Evolutionary conservation across 2,888 invertebrate species (phyloP).

Genomic region (Diadromus collaris): DNA sequence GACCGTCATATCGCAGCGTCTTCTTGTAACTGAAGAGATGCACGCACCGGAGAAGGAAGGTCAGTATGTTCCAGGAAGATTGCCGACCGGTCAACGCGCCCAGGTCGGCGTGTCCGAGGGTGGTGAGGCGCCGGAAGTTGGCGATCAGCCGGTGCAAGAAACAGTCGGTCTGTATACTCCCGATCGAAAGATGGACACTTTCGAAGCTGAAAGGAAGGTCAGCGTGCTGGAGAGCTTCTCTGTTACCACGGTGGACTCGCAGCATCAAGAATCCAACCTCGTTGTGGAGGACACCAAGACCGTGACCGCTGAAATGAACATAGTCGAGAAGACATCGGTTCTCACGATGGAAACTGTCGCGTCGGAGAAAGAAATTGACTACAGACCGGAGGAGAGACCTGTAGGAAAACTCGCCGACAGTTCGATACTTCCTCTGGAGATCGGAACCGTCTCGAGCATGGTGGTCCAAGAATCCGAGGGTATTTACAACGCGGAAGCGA

Average conservation of each 20-base stretch:
- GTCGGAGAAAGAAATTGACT: slow-evolving; percentile 83
- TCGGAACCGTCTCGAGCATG: slow-evolving; percentile 83
- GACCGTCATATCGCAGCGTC: slow-evolving; percentile 85
- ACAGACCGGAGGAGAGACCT: slow-evolving; percentile 80
- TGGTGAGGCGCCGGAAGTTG: slow-evolving; percentile 84
- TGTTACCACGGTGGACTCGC: slow-evolving; percentile 84
- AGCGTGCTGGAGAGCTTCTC: slow-evolving; percentile 81
- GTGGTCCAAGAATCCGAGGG: slow-evolving; percentile 86
- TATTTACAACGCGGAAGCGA: slow-evolving; percentile 81
- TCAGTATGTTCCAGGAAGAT: slow-evolving; percentile 82
- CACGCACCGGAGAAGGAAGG: slow-evolving; percentile 87
- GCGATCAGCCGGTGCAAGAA: slow-evolving; percentile 83
- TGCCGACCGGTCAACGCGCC: slow-evolving; percentile 84
- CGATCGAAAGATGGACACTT: slow-evolving; percentile 69
- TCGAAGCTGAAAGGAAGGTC: slow-evolving; percentile 73
- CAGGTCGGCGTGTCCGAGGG: slow-evolving; percentile 82
- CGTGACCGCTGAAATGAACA: slow-evolving; percentile 83
- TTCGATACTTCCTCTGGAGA: slow-evolving; percentile 82
- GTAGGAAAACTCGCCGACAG: slow-evolving; percentile 74
- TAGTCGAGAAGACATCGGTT: slow-evolving; percentile 84
- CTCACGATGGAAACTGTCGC: slow-evolving; percentile 83
- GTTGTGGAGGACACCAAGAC: slow-evolving; percentile 80
- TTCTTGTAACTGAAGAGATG: slow-evolving; percentile 85
- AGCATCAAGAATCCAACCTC: slow-evolving; percentile 85
- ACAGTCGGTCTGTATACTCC: slow-evolving; percentile 83